A percentile compares a stretch with the other conserved stretches of the same genome.
phyloP scores from a whole-genome alignment of 1,140 invertebrate genomes.

The Drosophila suzukii region DNA sequence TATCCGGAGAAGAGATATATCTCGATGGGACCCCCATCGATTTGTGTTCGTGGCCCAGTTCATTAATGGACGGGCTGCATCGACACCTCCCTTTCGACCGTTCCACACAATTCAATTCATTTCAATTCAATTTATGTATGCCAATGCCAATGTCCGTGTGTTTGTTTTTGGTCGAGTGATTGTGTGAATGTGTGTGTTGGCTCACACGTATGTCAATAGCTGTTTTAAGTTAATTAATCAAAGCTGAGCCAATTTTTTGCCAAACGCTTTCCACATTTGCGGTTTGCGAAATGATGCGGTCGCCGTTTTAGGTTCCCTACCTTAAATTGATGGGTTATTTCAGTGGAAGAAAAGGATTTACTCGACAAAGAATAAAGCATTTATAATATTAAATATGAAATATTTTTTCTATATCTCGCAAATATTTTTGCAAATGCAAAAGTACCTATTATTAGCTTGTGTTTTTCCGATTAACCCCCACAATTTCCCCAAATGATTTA shows the following conservation, averaged over 20 bases:
- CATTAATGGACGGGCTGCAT: conserved; percentile 43
- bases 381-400: background rate
- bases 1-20: conserved; percentile 15
- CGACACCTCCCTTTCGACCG: conserved; percentile 9
- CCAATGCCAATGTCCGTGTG: conserved; percentile 59
- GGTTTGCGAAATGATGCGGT: conserved; percentile 50
- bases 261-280: conserved; percentile 45
- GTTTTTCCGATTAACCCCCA: background rate
- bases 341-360: background rate
- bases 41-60: conserved; percentile 40
- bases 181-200: conserved; percentile 8
- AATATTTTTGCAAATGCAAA: background rate
- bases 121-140: conserved; percentile 77
- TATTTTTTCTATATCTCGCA: background rate
- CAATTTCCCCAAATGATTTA: conserved; percentile 8
- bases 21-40: conserved; percentile 1
- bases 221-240: conserved; percentile 82
- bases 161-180: background rate
- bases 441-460: background rate
- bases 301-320: conserved; percentile 22
- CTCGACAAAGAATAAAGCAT: background rate
- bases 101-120: conserved; percentile 65
- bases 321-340: background rate
- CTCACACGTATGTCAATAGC: conserved; percentile 55
- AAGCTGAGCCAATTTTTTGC: conserved; percentile 72